phyloP scores from a whole-genome alignment of 2,888 invertebrate genomes.

The Portevinia maculata region DNA sequence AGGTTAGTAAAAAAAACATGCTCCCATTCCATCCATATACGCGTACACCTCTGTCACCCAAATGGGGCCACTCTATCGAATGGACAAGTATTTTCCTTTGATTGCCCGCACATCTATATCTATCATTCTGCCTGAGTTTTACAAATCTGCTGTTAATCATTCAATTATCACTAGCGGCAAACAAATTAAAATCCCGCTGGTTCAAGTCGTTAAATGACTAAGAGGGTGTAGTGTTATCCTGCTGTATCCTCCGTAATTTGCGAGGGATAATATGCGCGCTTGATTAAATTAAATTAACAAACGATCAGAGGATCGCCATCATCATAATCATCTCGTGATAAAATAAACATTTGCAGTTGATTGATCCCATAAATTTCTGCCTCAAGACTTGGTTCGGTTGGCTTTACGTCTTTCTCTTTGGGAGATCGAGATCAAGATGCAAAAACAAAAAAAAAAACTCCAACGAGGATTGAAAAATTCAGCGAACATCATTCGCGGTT shows the following conservation, averaged over 20 bases:
- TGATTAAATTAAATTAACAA: constrained; percentile 60
- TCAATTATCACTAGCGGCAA: constrained; percentile 61
- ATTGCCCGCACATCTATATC: constrained; percentile 29
- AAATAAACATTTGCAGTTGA: constrained; percentile 72
- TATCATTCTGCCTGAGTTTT: constrained; percentile 25
- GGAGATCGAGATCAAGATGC: not conserved
- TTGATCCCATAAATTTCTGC: constrained; percentile 66
- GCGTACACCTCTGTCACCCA: constrained; percentile 41
- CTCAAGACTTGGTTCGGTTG: constrained; percentile 1
- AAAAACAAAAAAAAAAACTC: constrained; percentile 18
- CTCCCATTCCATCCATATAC: constrained; percentile 9
- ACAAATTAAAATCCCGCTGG: constrained; percentile 43
- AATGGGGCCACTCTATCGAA: constrained; percentile 41
- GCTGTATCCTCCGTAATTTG: constrained; percentile 35
- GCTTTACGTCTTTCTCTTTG: constrained; percentile 38
- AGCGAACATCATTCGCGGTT: constrained; percentile 34
- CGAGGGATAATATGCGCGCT: constrained; percentile 41
- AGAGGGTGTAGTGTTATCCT: constrained; percentile 14
- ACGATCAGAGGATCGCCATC: constrained; percentile 37
- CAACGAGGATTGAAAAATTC: constrained; percentile 43
- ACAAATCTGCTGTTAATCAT: constrained; percentile 68
- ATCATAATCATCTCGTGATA: constrained; percentile 58
- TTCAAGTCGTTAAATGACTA: constrained; percentile 11
- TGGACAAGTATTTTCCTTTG: constrained; percentile 68
- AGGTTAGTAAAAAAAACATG: constrained; percentile 32